Conservation (phyloP, 2,113 vertebrate species). For the Laterallus jamaicensis region DNA sequence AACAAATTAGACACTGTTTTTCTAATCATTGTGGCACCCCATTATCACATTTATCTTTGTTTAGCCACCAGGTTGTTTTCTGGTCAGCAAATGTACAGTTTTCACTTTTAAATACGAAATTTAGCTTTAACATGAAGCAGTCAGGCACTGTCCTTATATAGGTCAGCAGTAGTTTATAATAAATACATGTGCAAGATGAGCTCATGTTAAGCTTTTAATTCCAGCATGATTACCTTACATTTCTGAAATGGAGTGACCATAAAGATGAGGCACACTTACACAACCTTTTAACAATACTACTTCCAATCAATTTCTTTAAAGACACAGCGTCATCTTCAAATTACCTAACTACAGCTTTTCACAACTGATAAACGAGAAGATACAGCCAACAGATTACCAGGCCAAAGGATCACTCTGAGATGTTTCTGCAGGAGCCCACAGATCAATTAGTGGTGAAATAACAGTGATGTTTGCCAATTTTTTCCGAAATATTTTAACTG, state of each 20-base stretch:
- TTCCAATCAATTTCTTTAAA: not conserved
- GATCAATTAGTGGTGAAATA: not conserved
- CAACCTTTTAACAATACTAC: not conserved
- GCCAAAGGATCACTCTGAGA: not conserved
- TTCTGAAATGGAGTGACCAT: not conserved
- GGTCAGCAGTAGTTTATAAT: conserved; percentile 27
- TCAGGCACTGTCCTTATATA: not conserved
- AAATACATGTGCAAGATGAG: conserved; percentile 20
- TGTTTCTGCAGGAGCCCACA: not conserved
- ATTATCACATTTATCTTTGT: not conserved
- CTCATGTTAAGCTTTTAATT: conserved; percentile 54
- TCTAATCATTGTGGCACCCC: not conserved
- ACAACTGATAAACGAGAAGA: not conserved
- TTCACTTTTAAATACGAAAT: not conserved
- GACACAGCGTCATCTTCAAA: not conserved
- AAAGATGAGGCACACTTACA: not conserved
- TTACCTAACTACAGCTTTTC: not conserved
- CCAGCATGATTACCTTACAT: not conserved
- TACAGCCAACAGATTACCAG: not conserved
- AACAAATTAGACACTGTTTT: not conserved
- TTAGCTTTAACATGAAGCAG: not conserved
- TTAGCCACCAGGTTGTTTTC: not conserved
- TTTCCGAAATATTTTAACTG: not conserved
- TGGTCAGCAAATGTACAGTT: not conserved
- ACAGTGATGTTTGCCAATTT: not conserved